phyloP scores from a whole-genome alignment of 2,113 vertebrate species.

The Brienomyrus longianalis region DNA sequence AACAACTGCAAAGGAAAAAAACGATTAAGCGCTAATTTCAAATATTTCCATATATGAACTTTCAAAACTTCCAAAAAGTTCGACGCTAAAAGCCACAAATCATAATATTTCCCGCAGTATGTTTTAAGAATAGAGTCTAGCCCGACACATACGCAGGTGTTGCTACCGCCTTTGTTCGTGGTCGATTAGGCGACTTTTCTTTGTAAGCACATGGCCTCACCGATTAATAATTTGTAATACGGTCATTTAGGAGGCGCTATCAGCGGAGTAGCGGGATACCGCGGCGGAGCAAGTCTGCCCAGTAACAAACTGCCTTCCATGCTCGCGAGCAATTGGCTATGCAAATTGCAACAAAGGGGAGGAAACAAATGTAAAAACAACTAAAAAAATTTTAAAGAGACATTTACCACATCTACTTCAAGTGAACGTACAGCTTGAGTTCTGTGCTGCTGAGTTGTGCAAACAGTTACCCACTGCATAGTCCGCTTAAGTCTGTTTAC shows the following conservation, averaged over 20 bases:
- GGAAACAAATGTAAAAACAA: constrained; percentile 55
- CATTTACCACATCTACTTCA: constrained; percentile 53
- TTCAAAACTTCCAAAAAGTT: neutral
- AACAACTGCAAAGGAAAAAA: neutral
- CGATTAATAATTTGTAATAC: neutral
- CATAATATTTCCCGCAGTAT: neutral
- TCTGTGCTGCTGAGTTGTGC: neutral
- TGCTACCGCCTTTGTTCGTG: neutral
- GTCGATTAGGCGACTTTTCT: neutral
- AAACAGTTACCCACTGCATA: neutral
- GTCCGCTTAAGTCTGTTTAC: neutral
- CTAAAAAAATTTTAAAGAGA: constrained; percentile 63
- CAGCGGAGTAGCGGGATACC: constrained; percentile 14
- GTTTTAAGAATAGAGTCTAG: neutral
- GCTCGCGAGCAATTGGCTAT: constrained; percentile 81
- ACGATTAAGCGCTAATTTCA: neutral
- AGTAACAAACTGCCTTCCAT: constrained; percentile 83
- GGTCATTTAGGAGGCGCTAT: constrained; percentile 12
- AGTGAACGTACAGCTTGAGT: neutral
- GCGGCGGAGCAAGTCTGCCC: constrained; percentile 71
- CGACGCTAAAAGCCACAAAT: neutral
- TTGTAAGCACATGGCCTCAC: neutral
- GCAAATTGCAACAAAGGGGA: constrained; percentile 71
- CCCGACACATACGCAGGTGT: neutral
- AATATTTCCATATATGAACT: neutral